Conservation (phyloP, 2,888 invertebrate species). For the Protonemura montana region DNA sequence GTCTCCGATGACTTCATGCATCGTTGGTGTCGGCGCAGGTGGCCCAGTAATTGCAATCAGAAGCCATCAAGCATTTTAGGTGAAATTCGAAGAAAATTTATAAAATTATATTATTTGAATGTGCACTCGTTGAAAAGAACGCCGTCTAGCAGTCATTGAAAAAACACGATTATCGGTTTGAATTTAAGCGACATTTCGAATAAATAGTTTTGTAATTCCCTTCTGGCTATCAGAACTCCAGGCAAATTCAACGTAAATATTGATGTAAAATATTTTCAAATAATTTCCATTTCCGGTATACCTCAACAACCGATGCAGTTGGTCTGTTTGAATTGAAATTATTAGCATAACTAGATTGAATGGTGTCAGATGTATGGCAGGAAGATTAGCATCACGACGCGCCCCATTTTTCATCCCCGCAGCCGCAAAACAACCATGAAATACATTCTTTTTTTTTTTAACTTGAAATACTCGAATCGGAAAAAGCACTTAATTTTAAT, state of each 20-base stretch:
- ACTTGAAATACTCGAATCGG: constrained; percentile 51
- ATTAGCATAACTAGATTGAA: constrained; percentile 45
- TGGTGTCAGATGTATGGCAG: constrained; percentile 37
- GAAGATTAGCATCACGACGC: neutral
- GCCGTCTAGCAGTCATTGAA: neutral
- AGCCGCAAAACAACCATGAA: neutral
- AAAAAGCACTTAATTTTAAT: constrained; percentile 64
- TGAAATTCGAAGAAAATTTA: neutral
- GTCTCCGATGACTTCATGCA: too few species aligned
- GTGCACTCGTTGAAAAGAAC: neutral
- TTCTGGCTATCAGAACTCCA: neutral
- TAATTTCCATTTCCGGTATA: neutral
- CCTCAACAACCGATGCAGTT: neutral
- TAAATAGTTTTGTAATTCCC: neutral
- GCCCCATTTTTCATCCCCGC: neutral
- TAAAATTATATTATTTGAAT: neutral
- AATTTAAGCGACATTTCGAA: neutral
- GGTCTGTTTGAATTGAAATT: constrained; percentile 37
- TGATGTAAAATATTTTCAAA: constrained; percentile 16
- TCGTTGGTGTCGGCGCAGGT: too few species aligned
- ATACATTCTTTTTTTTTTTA: neutral
- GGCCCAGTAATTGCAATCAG: neutral
- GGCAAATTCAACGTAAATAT: neutral
- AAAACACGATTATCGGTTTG: neutral
- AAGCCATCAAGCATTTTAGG: neutral